Evolutionary conservation across 2,888 invertebrate species (phyloP).

Genomic region (Pemphredon lugubris): DNA sequence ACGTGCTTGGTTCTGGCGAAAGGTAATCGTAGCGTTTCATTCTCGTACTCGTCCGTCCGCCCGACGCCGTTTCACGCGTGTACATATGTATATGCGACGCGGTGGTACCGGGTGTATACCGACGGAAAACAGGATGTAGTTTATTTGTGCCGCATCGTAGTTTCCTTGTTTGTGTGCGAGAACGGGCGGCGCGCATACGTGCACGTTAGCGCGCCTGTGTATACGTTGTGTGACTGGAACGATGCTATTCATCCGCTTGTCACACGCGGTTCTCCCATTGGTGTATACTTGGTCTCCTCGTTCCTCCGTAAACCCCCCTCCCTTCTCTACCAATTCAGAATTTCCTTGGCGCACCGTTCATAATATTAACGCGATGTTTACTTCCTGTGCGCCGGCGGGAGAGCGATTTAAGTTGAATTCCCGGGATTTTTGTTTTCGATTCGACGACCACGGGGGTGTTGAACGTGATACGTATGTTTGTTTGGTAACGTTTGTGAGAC

Average conservation of each 20-base stretch:
- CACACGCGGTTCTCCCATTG: constrained; percentile 47
- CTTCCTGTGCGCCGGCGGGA: constrained; percentile 62
- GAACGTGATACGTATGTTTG: not conserved
- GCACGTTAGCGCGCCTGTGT: constrained; percentile 3
- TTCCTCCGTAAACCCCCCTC: constrained; percentile 39
- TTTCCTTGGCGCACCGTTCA: constrained; percentile 58
- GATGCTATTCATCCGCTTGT: constrained; percentile 57
- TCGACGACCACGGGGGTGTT: not conserved
- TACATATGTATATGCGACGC: too few species aligned
- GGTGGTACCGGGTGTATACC: constrained; percentile 4
- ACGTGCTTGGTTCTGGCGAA: constrained; percentile 54
- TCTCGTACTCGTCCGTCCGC: too few species aligned
- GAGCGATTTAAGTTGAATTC: constrained; percentile 26
- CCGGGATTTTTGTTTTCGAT: not conserved
- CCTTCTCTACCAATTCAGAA: too few species aligned
- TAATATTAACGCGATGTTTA: constrained; percentile 72
- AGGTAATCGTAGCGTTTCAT: constrained; percentile 57
- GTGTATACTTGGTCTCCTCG: constrained; percentile 55
- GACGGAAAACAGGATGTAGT: constrained; percentile 65
- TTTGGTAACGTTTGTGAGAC: not conserved
- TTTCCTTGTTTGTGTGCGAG: constrained; percentile 42
- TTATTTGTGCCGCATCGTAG: constrained; percentile 49
- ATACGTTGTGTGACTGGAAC: constrained; percentile 47
- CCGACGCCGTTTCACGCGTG: too few species aligned
- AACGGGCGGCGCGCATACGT: constrained; percentile 13